Evolutionary conservation across 2,797 vertebrate genomes (phyloP), one percentile per base, ranked within the genome.

Genomic region (Gymnoscopelus braueri): DNA sequence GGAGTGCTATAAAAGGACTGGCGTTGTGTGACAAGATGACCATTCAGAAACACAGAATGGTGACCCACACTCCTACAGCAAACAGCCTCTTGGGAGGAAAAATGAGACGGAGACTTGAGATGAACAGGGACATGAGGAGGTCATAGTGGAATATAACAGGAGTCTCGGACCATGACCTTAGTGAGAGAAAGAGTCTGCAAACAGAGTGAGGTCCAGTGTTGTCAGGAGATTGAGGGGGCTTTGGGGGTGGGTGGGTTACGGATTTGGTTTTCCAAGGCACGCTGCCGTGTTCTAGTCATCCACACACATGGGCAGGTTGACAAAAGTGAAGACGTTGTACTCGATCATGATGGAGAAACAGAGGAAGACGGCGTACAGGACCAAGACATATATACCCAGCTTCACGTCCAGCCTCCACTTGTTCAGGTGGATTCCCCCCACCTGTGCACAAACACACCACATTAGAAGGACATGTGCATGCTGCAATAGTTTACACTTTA

Each of bases 321-420:
- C 96, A 57, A 98, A 99, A 53, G 97, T 99, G 92, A 99, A 99
- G 88, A 99, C 94, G 12, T 99, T 99, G 88, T 95, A 99, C 87
- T 99, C 98, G 61, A 99, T 99, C 94, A 99, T 91, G 88, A 99
- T 91, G 53, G 98, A 99, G 91, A 99, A 94, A 92, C 96, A 98
- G 83, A 99, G 87, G 93, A 99, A 99, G 85, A 99, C 0, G 3
- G 88, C 95, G 19, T 99, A 99, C 79, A 99, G 94, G 71, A 95
- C 32, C 74, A 99, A 88, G 63, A 96, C 96, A 0, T 96, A 98
- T 54, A 95, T 2, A 8, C 98, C 98, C 83, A 99, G 93, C 89
- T 95, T 97, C 72, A 84, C 80, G 88, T 98, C 96, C 88, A 99
- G 94, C 84, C 91, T 93, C 98, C 98, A 99, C 51, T 95, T 95